Percentiles rank a stretch among this genome's conserved stretches.
Evolutionary conservation across 2,113 vertebrate species (phyloP).

Genomic region (Protobothrops flavoviridis): DNA sequence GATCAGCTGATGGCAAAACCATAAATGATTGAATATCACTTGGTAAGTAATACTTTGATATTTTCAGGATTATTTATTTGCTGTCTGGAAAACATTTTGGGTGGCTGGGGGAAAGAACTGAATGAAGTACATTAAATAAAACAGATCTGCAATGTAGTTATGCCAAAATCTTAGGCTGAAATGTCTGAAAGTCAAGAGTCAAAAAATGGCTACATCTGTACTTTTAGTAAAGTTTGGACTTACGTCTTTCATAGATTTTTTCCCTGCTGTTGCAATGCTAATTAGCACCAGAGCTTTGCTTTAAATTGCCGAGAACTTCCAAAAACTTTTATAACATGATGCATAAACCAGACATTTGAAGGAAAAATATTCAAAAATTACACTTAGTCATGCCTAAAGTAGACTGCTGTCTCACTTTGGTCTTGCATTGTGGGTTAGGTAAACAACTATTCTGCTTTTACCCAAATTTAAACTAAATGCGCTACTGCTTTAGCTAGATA

Average conservation of each 20-base stretch:
- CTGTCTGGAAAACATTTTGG: neutral
- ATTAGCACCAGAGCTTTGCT: neutral
- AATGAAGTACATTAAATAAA: neutral
- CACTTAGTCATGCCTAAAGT: neutral
- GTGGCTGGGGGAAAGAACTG: neutral
- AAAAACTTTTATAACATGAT: neutral
- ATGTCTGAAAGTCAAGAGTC: neutral
- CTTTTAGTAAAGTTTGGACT: neutral
- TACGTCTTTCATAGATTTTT: neutral
- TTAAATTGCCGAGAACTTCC: neutral
- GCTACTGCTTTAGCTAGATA: neutral
- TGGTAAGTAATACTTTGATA: constrained; percentile 41
- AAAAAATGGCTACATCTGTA: neutral
- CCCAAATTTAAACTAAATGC: neutral
- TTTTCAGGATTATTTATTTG: constrained; percentile 47
- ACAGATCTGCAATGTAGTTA: neutral
- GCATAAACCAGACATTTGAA: neutral
- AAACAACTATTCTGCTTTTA: neutral
- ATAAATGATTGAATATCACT: constrained; percentile 28
- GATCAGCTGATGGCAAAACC: constrained; percentile 46
- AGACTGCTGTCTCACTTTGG: neutral
- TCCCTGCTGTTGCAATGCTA: neutral
- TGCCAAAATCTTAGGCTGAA: neutral
- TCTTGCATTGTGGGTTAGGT: neutral
- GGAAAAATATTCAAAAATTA: neutral